A percentile compares a stretch with the other conserved stretches of the same genome.
Conservation (phyloP, 2,797 vertebrate genomes). For the Protonibea diacanthus region DNA sequence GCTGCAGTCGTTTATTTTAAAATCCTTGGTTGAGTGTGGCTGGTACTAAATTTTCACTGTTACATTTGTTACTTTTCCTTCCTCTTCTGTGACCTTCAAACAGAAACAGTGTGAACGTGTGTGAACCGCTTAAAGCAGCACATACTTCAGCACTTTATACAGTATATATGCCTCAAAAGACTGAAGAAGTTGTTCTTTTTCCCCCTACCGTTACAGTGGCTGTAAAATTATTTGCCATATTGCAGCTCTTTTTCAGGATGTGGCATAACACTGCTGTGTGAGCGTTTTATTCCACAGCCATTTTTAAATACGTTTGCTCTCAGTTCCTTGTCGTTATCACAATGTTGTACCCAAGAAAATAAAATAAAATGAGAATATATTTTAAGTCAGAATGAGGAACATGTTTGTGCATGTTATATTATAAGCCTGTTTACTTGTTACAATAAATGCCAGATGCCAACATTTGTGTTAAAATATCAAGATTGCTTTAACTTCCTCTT, state of each 20-base stretch:
- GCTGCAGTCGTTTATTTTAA: constrained; percentile 17
- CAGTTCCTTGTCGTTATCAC: not conserved
- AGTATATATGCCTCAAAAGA: not conserved
- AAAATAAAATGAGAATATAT: not conserved
- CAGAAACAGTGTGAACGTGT: not conserved
- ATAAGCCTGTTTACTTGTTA: not conserved
- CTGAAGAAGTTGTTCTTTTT: not conserved
- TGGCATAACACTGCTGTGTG: constrained; percentile 35
- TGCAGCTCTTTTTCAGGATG: constrained; percentile 46
- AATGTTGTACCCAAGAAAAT: not conserved
- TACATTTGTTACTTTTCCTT: not conserved
- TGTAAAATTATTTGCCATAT: constrained; percentile 3
- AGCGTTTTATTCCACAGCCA: not conserved
- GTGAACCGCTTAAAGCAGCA: not conserved
- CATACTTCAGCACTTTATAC: not conserved
- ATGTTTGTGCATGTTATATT: not conserved
- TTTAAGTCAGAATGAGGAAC: not conserved
- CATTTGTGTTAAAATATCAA: not conserved
- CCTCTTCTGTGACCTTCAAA: not conserved
- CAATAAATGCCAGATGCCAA: not conserved
- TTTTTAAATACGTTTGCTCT: constrained; percentile 2
- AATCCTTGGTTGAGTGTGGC: not conserved
- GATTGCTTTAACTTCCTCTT: not conserved
- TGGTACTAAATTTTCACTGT: not conserved
- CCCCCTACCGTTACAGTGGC: not conserved